Evolutionary conservation across 2,113 vertebrate genomes (phyloP).

Genomic region (Psilopsiagon aymara): DNA sequence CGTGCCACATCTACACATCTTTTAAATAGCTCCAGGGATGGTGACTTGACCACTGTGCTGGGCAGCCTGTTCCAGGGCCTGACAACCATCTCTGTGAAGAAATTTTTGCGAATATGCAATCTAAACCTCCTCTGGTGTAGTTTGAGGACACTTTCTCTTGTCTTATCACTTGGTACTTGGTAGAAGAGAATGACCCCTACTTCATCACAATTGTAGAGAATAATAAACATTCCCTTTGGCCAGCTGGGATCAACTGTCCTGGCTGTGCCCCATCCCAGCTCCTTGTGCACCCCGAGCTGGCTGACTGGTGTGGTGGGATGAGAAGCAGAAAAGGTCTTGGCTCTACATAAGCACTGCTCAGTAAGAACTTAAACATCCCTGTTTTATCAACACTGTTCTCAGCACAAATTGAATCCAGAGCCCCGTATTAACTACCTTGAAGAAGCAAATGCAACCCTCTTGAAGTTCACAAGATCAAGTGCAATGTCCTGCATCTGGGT

Average conservation of each 20-base stretch:
- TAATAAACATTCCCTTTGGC: background rate
- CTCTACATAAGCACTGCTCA: background rate
- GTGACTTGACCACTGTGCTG: background rate
- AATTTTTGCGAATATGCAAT: background rate
- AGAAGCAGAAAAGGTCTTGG: background rate
- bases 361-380: background rate
- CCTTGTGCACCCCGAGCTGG: background rate
- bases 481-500: background rate
- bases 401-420: background rate
- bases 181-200: rapidly evolving
- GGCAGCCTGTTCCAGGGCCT: background rate
- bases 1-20: rapidly evolving
- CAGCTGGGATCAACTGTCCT: background rate
- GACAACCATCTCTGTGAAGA: background rate
- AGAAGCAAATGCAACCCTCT: background rate
- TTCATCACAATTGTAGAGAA: background rate
- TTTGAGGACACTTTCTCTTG: background rate
- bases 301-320: background rate
- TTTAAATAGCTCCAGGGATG: background rate
- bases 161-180: background rate
- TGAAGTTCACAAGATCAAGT: background rate
- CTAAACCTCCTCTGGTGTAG: background rate
- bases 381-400: background rate
- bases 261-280: background rate
- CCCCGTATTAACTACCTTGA: background rate